These are phyloP conservation scores for Sycobia sp. DNA, from an alignment of 1,140 invertebrate genomes.

Conservation along the genomic window DNA sequence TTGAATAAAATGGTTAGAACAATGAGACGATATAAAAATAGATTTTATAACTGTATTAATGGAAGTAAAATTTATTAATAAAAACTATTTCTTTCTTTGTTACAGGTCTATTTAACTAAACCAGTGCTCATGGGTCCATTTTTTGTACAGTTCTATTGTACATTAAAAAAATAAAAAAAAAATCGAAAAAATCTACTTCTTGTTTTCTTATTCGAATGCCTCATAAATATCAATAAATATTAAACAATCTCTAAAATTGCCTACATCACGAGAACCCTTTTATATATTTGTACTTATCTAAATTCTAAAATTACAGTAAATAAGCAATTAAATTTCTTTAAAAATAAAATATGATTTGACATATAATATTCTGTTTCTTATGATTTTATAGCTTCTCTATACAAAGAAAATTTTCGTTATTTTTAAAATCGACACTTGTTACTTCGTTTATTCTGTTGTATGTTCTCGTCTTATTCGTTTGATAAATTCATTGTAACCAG, in stretches of 20 bases:
- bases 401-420: too few species aligned
- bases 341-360: slow-evolving; percentile 15
- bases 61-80: slow-evolving; percentile 18
- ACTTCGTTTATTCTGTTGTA: not conserved
- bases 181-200: slow-evolving; percentile 30
- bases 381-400: not conserved
- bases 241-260: slow-evolving; percentile 1
- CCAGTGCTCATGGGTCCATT: slow-evolving; percentile 39
- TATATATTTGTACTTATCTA: slow-evolving; percentile 28
- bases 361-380: slow-evolving; percentile 9
- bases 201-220: slow-evolving; percentile 11
- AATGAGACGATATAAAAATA: slow-evolving; percentile 52
- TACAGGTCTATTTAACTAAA: slow-evolving; percentile 79
- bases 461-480: too few species aligned
- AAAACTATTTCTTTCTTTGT: slow-evolving; percentile 51
- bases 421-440: slow-evolving; percentile 25
- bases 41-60: not conserved
- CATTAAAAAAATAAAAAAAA: slow-evolving; percentile 47
- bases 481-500: not conserved
- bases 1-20: slow-evolving; percentile 49
- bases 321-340: slow-evolving; percentile 10
- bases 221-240: not conserved
- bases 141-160: slow-evolving; percentile 55
- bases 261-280: slow-evolving; percentile 7
- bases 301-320: slow-evolving; percentile 18